Evolutionary conservation across 1,140 invertebrate genomes (phyloP).

Genomic region (Trichonephila inaurata): DNA sequence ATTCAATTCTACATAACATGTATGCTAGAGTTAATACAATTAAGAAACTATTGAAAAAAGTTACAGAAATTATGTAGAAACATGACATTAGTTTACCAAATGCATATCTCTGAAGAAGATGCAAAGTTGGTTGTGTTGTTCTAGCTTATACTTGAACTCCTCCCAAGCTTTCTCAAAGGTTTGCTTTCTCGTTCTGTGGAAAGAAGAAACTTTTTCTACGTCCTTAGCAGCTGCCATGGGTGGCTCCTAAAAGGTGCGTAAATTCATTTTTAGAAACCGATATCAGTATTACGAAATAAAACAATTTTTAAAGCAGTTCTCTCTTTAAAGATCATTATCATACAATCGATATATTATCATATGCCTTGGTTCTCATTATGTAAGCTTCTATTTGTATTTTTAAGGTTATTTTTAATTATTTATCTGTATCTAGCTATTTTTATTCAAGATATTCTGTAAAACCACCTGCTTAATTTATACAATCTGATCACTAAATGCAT

Average conservation of each 20-base stretch:
- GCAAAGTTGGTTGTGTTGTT: constrained; percentile 86
- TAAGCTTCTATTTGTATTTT: no score
- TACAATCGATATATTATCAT: no score
- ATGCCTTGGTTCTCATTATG: no score
- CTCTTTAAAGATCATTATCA: no score
- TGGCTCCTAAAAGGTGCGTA: constrained; percentile 84
- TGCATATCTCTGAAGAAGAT: constrained; percentile 87
- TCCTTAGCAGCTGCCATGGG: constrained; percentile 85
- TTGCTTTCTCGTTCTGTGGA: constrained; percentile 82
- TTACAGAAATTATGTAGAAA: not conserved
- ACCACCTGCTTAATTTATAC: no score
- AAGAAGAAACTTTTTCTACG: constrained; percentile 85
- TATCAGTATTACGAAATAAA: no score
- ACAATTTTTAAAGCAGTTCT: no score
- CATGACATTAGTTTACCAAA: constrained; percentile 78
- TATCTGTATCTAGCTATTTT: no score
- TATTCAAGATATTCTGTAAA: no score
- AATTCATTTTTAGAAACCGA: not conserved
- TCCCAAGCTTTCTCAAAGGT: constrained; percentile 85
- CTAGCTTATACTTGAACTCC: constrained; percentile 84
- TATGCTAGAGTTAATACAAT: no score
- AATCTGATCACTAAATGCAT: no score
- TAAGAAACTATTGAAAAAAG: not conserved
- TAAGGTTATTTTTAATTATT: no score
- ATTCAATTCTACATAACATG: not conserved